Evolutionary conservation across 1,140 invertebrate species (phyloP), one percentile per base, ranked within the genome.

Genomic region (Piezodorus guildinii): DNA sequence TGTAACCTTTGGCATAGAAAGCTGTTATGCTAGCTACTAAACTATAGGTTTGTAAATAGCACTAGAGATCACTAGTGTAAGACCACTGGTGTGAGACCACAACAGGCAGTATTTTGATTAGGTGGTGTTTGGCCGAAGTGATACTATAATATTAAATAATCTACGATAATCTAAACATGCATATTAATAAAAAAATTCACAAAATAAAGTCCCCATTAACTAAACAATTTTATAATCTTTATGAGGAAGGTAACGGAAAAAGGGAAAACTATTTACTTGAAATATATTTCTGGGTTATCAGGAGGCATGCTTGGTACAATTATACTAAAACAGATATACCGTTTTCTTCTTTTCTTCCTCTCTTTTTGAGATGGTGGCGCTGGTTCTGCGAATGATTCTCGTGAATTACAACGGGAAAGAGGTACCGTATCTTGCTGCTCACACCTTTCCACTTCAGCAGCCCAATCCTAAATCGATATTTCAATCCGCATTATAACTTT

Each of bases 361-460:
- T 62, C 49, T 43, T 60, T 60, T 16, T n/a, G 21, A 39, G 58
- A 34, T 30, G 62, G 49, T 21, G 49, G 45, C 16, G 23, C 44
- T 25, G 62, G 62, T 30, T 62, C 45, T 51, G n/a, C 34, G 27
- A 62, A 34, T 4, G 46, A 52, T 17, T 62, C 62, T 17, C 49
- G 30, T 51, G 62, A 62, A 14, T 62, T 39, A 5, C 34, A n/a
- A 23, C 21, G 39, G n/a, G 62, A 62, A 21, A 44, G 19, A n/a
- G 27, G 21, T 25, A 52, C 10, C 43, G 30, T 60, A 9, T 60
- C 58, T 23, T 43, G 30, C 25, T 60, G 25, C 21, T 60, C 58
- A 43, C 58, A 43, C 58, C 58, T 60, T 54, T 65, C 64, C 1
- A 65, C 64, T 61, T 65, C 64, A 52, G 64, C 64, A 34, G 64